Evolutionary conservation across 2,113 vertebrate species (phyloP).

Genomic region (Alligator sinensis): DNA sequence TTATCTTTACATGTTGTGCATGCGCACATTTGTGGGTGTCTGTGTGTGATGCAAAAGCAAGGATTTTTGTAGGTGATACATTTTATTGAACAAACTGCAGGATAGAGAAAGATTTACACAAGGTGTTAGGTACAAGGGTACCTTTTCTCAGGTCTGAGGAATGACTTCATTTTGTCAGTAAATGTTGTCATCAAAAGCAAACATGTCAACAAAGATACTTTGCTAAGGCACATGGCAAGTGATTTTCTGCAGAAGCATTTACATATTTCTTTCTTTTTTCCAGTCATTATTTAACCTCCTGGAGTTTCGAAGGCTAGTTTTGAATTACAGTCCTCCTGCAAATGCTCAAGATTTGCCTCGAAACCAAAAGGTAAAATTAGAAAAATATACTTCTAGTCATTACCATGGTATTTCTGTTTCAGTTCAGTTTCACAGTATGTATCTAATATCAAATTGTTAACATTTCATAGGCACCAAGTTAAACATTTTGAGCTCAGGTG

Average conservation of each 20-base stretch:
- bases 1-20: too few species aligned
- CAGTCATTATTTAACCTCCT: slow-evolving; percentile 90
- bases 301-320: slow-evolving; percentile 97
- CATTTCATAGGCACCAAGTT: neutral
- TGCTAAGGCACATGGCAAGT: neutral
- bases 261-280: slow-evolving; percentile 38
- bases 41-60: too few species aligned
- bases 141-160: too few species aligned
- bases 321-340: slow-evolving; percentile 93
- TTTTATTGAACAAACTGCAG: too few species aligned
- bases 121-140: too few species aligned
- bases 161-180: too few species aligned
- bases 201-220: neutral
- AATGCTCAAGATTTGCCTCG: slow-evolving; percentile 92
- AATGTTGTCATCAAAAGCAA: too few species aligned
- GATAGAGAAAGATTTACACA: too few species aligned
- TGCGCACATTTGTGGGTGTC: too few species aligned
- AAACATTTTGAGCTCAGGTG: neutral
- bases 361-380: slow-evolving; percentile 92
- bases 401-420: neutral
- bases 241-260: slow-evolving; percentile 8
- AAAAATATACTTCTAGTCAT: neutral
- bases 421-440: neutral
- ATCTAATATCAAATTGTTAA: neutral
- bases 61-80: too few species aligned